A percentile compares a stretch with the other conserved stretches of the same genome.
Conservation (phyloP, 2,888 invertebrate species). For the Sinopyrophorus schimmeli region DNA sequence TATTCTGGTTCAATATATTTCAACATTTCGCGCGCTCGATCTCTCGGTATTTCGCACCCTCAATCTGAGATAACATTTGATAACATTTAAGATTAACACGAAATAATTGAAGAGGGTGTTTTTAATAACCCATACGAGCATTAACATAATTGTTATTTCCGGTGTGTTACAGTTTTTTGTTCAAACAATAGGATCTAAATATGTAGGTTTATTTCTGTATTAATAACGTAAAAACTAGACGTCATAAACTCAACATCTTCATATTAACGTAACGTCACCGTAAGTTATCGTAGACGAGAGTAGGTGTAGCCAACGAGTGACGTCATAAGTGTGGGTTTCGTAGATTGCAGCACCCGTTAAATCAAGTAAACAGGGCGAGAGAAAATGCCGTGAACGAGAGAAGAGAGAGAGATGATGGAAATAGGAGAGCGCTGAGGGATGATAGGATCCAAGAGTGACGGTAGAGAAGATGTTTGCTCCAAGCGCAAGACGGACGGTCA, state of each 20-base stretch:
- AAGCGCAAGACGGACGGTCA: constrained; percentile 41
- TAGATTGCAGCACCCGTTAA: constrained; percentile 44
- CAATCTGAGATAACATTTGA: too few relatives aligned
- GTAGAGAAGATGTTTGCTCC: constrained; percentile 36
- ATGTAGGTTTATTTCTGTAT: too few relatives aligned
- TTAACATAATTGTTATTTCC: too few relatives aligned
- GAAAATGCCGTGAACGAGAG: constrained; percentile 42
- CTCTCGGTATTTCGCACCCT: too few relatives aligned
- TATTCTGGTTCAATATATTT: too few relatives aligned
- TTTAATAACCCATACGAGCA: too few relatives aligned
- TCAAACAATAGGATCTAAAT: too few relatives aligned
- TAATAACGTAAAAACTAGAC: too few relatives aligned
- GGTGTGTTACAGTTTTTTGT: too few relatives aligned
- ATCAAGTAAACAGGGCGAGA: constrained; percentile 42
- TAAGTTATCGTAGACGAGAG: constrained; percentile 32
- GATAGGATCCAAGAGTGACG: constrained; percentile 31
- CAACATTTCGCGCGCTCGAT: too few relatives aligned
- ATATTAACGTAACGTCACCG: constrained; percentile 40
- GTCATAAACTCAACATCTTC: constrained; percentile 18
- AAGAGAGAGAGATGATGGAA: constrained; percentile 43
- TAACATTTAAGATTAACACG: too few relatives aligned
- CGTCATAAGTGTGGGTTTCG: constrained; percentile 38
- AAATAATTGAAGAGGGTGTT: too few relatives aligned
- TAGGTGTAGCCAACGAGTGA: constrained; percentile 32
- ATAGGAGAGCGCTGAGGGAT: constrained; percentile 36